Evolutionary conservation across 2,888 invertebrate species (phyloP).

Genomic region (Ceraclea dissimilis): DNA sequence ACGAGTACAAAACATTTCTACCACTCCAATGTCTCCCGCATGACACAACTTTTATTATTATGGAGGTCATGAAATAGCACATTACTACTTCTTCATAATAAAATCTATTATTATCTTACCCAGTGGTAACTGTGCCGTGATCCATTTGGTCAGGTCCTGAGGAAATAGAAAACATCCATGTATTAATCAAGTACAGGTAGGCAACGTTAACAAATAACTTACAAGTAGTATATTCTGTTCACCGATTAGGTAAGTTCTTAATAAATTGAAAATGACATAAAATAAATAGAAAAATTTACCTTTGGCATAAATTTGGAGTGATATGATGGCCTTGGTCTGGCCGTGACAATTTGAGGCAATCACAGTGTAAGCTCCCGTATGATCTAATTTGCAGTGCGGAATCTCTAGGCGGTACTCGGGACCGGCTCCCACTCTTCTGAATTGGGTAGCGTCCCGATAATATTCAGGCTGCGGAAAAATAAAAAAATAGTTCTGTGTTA

Average conservation of each 20-base stretch:
- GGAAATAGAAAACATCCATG: constrained; percentile 22
- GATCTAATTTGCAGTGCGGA: constrained; percentile 77
- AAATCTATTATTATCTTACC: constrained; percentile 39
- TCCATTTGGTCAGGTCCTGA: constrained; percentile 39
- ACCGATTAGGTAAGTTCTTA: too few relatives aligned
- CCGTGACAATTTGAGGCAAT: constrained; percentile 77
- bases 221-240: too few relatives aligned
- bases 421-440: constrained; percentile 66
- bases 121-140: constrained; percentile 40
- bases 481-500: neutral
- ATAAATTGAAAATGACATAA: too few relatives aligned
- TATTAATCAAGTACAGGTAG: neutral
- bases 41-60: too few relatives aligned
- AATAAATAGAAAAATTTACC: constrained; percentile 42
- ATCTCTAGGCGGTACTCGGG: constrained; percentile 79
- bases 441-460: constrained; percentile 78
- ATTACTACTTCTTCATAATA: too few relatives aligned
- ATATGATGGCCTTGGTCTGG: constrained; percentile 78
- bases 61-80: too few relatives aligned
- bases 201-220: too few relatives aligned
- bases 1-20: too few relatives aligned
- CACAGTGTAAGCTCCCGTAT: constrained; percentile 80
- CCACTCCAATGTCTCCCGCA: too few relatives aligned
- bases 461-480: constrained; percentile 64
- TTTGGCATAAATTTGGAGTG: constrained; percentile 77